Percentiles rank a stretch among this genome's conserved stretches.
These are phyloP conservation scores for Anastatus disparis DNA, from an alignment of 1,140 invertebrate species.

Conservation along the genomic window DNA sequence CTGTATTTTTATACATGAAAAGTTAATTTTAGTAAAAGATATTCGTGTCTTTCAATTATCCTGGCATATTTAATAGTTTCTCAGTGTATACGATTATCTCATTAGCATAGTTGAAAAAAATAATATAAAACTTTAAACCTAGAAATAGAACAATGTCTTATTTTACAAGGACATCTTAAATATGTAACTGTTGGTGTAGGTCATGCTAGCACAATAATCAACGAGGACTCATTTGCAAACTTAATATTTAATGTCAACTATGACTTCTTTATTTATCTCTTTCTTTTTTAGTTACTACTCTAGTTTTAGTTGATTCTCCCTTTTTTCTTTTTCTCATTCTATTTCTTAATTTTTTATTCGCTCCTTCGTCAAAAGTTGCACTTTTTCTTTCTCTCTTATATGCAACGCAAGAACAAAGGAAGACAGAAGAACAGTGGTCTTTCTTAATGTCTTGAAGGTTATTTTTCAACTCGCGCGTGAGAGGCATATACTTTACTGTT, in stretches of 20 bases:
- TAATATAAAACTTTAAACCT: too few species aligned
- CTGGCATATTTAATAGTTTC: too few species aligned
- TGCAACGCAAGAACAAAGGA: neutral
- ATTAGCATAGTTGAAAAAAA: too few species aligned
- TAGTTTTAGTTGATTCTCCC: neutral
- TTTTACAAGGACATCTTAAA: neutral
- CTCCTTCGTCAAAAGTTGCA: too few species aligned
- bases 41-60: too few species aligned
- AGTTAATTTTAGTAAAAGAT: too few species aligned
- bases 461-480: conserved; percentile 37
- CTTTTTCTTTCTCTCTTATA: neutral
- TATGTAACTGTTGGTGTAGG: too few species aligned
- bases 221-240: conserved; percentile 26
- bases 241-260: conserved; percentile 34
- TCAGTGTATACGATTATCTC: too few species aligned
- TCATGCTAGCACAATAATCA: neutral
- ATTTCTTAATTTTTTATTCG: neutral
- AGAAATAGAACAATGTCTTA: neutral
- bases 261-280: neutral
- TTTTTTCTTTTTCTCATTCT: neutral
- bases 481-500: neutral
- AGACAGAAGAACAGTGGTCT: neutral
- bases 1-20: too few species aligned
- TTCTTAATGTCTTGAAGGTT: conserved; percentile 37
- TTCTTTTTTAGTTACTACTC: neutral